Percentiles rank a stretch among this genome's conserved stretches.
Evolutionary conservation across 2,113 vertebrate genomes (phyloP).

Genomic region (Tamias sibiricus): DNA sequence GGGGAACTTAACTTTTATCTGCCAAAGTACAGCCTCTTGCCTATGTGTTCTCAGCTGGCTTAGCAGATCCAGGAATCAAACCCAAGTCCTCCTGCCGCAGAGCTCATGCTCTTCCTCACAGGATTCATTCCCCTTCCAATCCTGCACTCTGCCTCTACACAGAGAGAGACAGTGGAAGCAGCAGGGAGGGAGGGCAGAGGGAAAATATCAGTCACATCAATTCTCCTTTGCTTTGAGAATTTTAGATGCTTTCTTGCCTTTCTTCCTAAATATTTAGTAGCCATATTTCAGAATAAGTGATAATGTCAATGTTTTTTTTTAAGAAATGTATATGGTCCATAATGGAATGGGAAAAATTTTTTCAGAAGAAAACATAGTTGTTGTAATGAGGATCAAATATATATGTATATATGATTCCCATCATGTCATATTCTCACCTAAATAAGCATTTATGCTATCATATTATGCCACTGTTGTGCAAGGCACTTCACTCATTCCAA

Average conservation of each 20-base stretch:
- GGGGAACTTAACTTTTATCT: not conserved
- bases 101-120: not conserved
- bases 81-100: not conserved
- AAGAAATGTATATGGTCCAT: not conserved
- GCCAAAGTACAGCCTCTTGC: not conserved
- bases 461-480: not conserved
- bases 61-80: not conserved
- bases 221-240: not conserved
- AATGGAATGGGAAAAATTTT: not conserved
- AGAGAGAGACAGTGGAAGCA: not conserved
- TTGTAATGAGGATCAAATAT: not conserved
- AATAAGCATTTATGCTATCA: not conserved
- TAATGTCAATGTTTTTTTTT: not conserved
- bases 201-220: not conserved
- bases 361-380: not conserved
- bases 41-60: not conserved
- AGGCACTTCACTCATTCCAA: not conserved
- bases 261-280: not conserved
- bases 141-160: not conserved
- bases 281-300: not conserved
- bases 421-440: not conserved
- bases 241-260: not conserved
- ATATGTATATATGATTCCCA: not conserved
- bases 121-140: rapidly evolving
- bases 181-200: not conserved